Evolutionary conservation across 2,797 vertebrate genomes (phyloP).

Genomic region (Sebastes elongatus): DNA sequence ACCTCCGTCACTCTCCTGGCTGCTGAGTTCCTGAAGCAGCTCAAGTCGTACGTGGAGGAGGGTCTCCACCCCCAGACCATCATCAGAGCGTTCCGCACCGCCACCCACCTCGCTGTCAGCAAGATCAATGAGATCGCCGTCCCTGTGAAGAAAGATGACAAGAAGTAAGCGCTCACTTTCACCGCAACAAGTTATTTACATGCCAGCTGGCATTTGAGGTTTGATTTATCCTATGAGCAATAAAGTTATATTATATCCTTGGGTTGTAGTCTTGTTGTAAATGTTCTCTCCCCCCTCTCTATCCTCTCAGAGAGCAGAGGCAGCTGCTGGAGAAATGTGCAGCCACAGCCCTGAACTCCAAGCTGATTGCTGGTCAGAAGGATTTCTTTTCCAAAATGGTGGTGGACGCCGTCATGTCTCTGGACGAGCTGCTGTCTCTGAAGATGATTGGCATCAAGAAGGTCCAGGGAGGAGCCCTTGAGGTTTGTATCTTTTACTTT

Average conservation of each 20-base stretch:
- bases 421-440: conserved; percentile 93
- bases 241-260: not conserved
- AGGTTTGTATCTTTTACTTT: conserved; percentile 79
- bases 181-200: not conserved
- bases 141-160: conserved; percentile 92
- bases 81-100: conserved; percentile 94
- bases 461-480: conserved; percentile 94
- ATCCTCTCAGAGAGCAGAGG: conserved; percentile 84
- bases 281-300: not conserved
- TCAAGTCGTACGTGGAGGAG: conserved; percentile 95
- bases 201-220: not conserved
- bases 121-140: conserved; percentile 93
- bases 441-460: conserved; percentile 99
- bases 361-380: conserved; percentile 94
- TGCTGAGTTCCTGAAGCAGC: conserved; percentile 96
- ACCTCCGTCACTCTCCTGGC: conserved; percentile 96
- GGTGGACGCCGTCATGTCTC: conserved; percentile 93
- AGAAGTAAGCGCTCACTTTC: conserved; percentile 83
- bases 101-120: conserved; percentile 90
- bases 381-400: conserved; percentile 96
- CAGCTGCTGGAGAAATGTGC: conserved; percentile 93
- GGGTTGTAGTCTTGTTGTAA: not conserved
- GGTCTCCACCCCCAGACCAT: conserved; percentile 97
- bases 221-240: not conserved
- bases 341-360: conserved; percentile 96